phyloP scores from a whole-genome alignment of 2,113 vertebrate species.

The Hucho hucho region DNA sequence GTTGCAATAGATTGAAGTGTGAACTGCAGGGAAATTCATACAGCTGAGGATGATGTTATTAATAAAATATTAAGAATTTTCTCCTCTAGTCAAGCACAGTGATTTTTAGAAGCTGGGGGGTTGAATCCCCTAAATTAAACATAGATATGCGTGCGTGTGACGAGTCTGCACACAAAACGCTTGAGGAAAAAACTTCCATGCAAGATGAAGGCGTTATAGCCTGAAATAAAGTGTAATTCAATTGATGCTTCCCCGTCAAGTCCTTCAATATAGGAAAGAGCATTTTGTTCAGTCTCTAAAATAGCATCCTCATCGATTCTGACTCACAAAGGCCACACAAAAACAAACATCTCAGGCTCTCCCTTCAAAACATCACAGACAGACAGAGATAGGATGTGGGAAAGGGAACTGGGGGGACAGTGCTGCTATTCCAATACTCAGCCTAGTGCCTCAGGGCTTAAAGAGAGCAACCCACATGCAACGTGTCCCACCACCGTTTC shows the following conservation, averaged over 20 bases:
- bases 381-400: constrained; percentile 55
- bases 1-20: not conserved
- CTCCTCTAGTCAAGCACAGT: not conserved
- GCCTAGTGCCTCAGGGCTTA: constrained; percentile 38
- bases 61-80: constrained; percentile 17
- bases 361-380: constrained; percentile 42
- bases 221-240: not conserved
- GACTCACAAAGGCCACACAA: constrained; percentile 45
- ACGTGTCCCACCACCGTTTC: constrained; percentile 33
- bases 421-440: not conserved
- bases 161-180: not conserved
- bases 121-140: constrained; percentile 28
- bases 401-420: constrained; percentile 33
- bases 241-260: constrained; percentile 10
- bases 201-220: not conserved
- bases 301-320: constrained; percentile 30
- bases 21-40: not conserved
- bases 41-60: not conserved
- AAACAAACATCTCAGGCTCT: constrained; percentile 51
- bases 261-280: constrained; percentile 25
- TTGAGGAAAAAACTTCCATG: not conserved
- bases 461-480: constrained; percentile 44
- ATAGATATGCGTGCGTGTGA: not conserved
- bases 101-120: constrained; percentile 7
- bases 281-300: constrained; percentile 5